Base-by-base conservation (phyloP, 2,888 invertebrate species). In the Eumacrocentrus americanus region DNA sequence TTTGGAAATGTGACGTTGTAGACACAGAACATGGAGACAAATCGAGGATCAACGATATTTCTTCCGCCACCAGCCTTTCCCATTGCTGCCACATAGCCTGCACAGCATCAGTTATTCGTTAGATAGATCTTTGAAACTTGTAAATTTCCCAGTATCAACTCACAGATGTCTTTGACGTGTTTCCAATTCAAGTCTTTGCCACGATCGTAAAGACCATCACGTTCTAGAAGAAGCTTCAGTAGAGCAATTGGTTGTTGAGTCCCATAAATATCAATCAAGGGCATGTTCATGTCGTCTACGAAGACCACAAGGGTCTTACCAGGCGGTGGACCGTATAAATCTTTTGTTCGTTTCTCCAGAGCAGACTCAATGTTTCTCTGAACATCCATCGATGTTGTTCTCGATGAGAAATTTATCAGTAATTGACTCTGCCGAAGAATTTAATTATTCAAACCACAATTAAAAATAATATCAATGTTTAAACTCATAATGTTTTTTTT, bases 271-370 rank as follows among this genome's bases (percentile, higher is more conserved):
- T 94, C 93, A 46, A 91, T 89, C 81, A 89, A 86, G 29, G 96
- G 95, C 95, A 95, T 95, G 77, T 95, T 95, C 89, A 96, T 90
- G 75, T 97, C 95, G 75, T 97, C 96, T 67, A 96, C 90, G 75
- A 96, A 97, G 65, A 94, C 88, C 35, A 95, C 85, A 77, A 96
- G 85, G 73, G 91, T 90, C 82, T 94, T 96, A 29, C 95, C 95
- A 60, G 92, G 86, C 0, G 94, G 91, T 34, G 96, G 96, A 0
- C 95, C 95, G 75, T 90, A 95, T 2, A 90, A 88, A 75, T 94
- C 92, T 78, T 95, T 94, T 0, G 95, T 95, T 58, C 94, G 84
- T 77, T 95, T 95, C 78, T 95, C 95, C 0, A 96, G 89, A 1
- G 89, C 88, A 0, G 94, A 91, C 81, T 96, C 95, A 67, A 96